These are phyloP conservation scores for Crotalus adamanteus DNA, from an alignment of 2,797 vertebrate species.

Conservation along the genomic window DNA sequence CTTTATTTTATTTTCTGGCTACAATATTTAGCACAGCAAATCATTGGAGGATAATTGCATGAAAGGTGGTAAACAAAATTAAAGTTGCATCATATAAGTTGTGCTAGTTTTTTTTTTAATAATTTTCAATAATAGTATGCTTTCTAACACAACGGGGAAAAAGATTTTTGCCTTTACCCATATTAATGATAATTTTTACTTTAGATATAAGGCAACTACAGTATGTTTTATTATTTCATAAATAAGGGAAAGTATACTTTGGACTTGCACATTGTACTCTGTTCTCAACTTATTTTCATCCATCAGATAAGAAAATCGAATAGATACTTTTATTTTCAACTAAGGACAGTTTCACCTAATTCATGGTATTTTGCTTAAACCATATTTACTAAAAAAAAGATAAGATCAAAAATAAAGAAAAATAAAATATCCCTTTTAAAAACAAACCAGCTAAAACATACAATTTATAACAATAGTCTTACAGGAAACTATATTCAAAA, in stretches of 20 bases:
- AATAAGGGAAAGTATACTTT: not conserved
- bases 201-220: not conserved
- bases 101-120: not conserved
- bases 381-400: not conserved
- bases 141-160: not conserved
- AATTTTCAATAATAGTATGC: constrained; percentile 1
- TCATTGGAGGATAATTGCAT: constrained; percentile 22
- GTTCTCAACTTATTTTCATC: not conserved
- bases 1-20: not conserved
- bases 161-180: not conserved
- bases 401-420: not conserved
- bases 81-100: not conserved
- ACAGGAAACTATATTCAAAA: not conserved
- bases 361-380: not conserved
- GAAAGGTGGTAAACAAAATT: constrained; percentile 11
- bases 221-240: not conserved
- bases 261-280: not conserved
- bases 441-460: not conserved
- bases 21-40: not conserved
- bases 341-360: not conserved
- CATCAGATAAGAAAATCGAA: not conserved
- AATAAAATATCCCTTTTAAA: not conserved
- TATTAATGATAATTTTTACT: not conserved
- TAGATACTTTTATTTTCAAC: not conserved
- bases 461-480: not conserved